Percentiles rank a stretch among this genome's conserved stretches.
Conservation (phyloP, 1,140 invertebrate genomes). For the Thaumatotibia leucotreta region DNA sequence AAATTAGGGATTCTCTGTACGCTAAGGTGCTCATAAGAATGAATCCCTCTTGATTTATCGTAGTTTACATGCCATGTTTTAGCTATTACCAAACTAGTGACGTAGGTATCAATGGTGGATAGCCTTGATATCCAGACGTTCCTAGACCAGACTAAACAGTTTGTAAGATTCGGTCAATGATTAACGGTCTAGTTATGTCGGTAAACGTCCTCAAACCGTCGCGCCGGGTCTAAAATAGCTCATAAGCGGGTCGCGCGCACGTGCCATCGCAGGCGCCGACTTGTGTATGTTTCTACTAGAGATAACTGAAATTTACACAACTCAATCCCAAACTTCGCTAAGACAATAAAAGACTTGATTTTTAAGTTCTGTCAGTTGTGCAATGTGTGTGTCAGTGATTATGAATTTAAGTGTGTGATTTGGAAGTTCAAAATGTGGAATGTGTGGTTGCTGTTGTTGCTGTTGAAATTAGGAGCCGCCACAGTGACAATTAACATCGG, state of each 20-base stretch:
- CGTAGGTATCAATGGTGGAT: not conserved
- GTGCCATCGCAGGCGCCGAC: not conserved
- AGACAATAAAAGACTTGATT: not conserved
- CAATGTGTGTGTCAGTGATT: not conserved
- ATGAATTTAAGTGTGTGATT: not conserved
- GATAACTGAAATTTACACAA: not conserved
- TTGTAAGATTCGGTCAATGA: not conserved
- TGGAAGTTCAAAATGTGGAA: not conserved
- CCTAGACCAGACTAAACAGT: conserved; percentile 1
- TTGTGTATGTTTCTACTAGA: not conserved
- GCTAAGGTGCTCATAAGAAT: too few species aligned
- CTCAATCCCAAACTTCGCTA: not conserved
- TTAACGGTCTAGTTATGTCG: conserved; percentile 4
- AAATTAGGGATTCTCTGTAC: too few species aligned
- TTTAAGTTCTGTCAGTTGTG: too few species aligned
- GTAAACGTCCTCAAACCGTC: conserved; percentile 1
- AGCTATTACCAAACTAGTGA: not conserved
- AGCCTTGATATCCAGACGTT: not conserved
- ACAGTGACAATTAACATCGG: not conserved
- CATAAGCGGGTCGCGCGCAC: conserved; percentile 6
- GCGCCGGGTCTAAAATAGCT: not conserved
- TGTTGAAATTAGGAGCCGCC: not conserved
- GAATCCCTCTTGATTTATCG: too few species aligned
- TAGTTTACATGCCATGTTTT: not conserved
- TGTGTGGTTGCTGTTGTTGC: not conserved